A percentile compares a stretch with the other conserved stretches of the same genome.
phyloP scores from a whole-genome alignment of 2,888 invertebrate species.

The Hirtodrosophila trivittata region DNA sequence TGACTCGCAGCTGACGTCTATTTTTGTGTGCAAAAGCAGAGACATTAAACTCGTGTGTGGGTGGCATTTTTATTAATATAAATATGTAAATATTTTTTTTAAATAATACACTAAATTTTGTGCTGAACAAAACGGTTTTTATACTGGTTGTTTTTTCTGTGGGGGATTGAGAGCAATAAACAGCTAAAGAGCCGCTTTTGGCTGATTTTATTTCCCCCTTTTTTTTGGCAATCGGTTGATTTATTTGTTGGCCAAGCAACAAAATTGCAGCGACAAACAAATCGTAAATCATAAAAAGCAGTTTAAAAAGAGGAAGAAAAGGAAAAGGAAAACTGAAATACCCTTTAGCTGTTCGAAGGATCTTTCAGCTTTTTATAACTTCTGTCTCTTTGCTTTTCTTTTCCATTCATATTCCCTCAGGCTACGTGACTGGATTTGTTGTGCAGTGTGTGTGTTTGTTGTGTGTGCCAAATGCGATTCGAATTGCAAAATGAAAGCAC shows the following conservation, averaged over 20 bases:
- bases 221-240: neutral
- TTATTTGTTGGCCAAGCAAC: neutral
- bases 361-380: neutral
- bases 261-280: slow-evolving; percentile 4
- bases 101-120: slow-evolving; percentile 1
- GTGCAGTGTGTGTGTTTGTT: neutral
- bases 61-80: slow-evolving; percentile 23
- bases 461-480: slow-evolving; percentile 13
- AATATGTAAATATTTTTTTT: too few species aligned
- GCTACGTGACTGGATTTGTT: slow-evolving; percentile 41
- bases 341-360: neutral
- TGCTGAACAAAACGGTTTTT: slow-evolving; percentile 18
- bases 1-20: slow-evolving; percentile 33
- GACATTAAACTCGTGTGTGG: slow-evolving; percentile 70
- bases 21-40: slow-evolving; percentile 37
- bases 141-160: neutral
- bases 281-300: neutral
- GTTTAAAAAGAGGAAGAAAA: too few species aligned
- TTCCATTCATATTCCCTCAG: neutral
- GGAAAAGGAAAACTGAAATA: neutral
- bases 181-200: slow-evolving; percentile 16
- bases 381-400: slow-evolving; percentile 2
- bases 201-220: neutral
- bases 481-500: slow-evolving; percentile 15
- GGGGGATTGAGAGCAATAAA: slow-evolving; percentile 35